phyloP scores from a whole-genome alignment of 2,113 vertebrate genomes.

The Polypterus bichir region DNA sequence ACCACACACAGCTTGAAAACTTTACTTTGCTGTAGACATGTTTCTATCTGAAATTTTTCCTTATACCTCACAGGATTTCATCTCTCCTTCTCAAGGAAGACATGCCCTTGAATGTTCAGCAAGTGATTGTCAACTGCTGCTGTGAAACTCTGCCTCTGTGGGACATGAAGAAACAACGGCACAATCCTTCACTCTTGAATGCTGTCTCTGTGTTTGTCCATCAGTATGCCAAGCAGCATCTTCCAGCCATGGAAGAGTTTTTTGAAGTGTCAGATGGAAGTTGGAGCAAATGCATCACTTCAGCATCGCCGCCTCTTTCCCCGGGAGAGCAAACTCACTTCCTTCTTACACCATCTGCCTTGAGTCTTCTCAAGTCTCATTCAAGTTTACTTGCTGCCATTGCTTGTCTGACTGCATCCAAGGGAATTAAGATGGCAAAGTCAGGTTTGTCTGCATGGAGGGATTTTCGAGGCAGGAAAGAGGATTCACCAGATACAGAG shows the following conservation, averaged over 20 bases:
- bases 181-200: slow-evolving; percentile 35
- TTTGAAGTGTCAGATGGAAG: slow-evolving; percentile 14
- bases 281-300: slow-evolving; percentile 18
- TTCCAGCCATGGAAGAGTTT: slow-evolving; percentile 41
- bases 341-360: slow-evolving; percentile 65
- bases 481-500: slow-evolving; percentile 61
- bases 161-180: slow-evolving; percentile 32
- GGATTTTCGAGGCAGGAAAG: slow-evolving; percentile 66
- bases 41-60: slow-evolving; percentile 6
- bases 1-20: too few species aligned
- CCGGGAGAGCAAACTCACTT: slow-evolving; percentile 36
- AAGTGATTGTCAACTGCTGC: slow-evolving; percentile 76
- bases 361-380: slow-evolving; percentile 75
- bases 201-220: slow-evolving; percentile 48
- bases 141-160: slow-evolving; percentile 70
- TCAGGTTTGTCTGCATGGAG: slow-evolving; percentile 63
- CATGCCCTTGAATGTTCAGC: slow-evolving; percentile 67
- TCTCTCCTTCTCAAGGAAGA: slow-evolving; percentile 64
- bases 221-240: slow-evolving; percentile 38
- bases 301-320: slow-evolving; percentile 19
- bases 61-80: slow-evolving; percentile 48
- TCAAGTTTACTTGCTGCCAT: slow-evolving; percentile 63
- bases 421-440: slow-evolving; percentile 44
- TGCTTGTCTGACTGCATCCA: slow-evolving; percentile 63
- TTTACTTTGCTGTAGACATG: too few species aligned